Conservation (phyloP, 2,888 invertebrate genomes). For the Cancer borealis region DNA sequence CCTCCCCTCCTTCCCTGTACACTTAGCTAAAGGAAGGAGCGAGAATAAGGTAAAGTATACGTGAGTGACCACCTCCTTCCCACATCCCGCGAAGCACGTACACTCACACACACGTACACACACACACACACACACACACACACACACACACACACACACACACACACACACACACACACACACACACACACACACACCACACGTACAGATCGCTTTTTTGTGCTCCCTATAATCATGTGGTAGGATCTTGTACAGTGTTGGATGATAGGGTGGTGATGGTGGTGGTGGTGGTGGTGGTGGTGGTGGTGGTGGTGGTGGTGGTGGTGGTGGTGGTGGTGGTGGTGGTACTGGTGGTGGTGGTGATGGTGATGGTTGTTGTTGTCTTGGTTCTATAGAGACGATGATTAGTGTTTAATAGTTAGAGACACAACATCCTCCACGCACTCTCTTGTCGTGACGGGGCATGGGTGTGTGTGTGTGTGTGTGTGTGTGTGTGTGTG, state of each 20-base stretch:
- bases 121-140: constrained; percentile 44
- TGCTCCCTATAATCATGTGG: not conserved
- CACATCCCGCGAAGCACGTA: not conserved
- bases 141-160: constrained; percentile 51
- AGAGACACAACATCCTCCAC: too few species aligned
- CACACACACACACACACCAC: constrained; percentile 2
- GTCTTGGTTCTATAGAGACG: too few species aligned
- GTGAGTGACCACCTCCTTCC: not conserved
- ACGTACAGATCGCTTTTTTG: not conserved
- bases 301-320: not conserved
- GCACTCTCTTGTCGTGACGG: too few species aligned
- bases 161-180: constrained; percentile 41
- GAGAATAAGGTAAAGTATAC: too few species aligned
- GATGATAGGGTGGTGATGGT: not conserved
- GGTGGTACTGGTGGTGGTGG: too few species aligned
- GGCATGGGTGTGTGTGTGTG: not conserved
- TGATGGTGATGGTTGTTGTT: too few species aligned
- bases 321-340: too few species aligned
- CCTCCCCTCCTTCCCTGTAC: not conserved
- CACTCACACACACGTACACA: constrained; percentile 36
- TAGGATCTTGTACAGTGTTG: not conserved
- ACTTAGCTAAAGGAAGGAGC: too few species aligned
- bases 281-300: not conserved
- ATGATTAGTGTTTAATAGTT: too few species aligned
- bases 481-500: not conserved